Evolutionary conservation across 2,888 invertebrate genomes (phyloP), one percentile per base, ranked within the genome.

Genomic region (Prostheceraeus crozeri): DNA sequence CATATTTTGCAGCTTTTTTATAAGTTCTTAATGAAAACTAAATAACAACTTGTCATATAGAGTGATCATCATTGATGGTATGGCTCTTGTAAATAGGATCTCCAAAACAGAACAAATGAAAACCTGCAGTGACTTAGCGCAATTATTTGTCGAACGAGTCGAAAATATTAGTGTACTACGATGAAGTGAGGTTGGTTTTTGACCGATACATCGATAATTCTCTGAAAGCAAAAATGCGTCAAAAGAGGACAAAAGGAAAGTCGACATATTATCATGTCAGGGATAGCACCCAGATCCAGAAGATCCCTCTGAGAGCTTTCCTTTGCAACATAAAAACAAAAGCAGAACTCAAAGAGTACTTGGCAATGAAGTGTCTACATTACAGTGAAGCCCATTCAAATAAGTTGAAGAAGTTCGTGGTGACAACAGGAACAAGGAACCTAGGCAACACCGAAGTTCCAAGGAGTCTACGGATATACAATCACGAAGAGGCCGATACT

Each of bases 281-380:
- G 33, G 58, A 59, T 58, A 59, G 16, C 35, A 59, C 58, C 36
- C 36, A 60, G 60, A 59, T 59, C 40, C 33, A 59, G 35, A 60
- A 59, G 59, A 59, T 59, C 60, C 60, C 60, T 31, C 60, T 59
- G 60, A 59, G 60, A 31, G 57, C 59, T 57, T 59, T 59, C 14
- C 27, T 59, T 10, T 59, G 58, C 59, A 45, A 60, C 60, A 59
- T 59, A 35, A 21, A 45, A 8, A 59, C 60, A 8, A 59, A 59
- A 59, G 35, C 21, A 59, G 40, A 60, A 35, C 60, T 59, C n/a
- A 59, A 28, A n/a, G 60, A 58, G 25, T 59, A 59, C 45, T 59
- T 59, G 45, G 58, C 60, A 60, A 45, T 35, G 36, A 59, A 59
- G 21, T 23, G 14, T 59, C 19, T 59, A 33, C 23, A 33, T 31